Percentiles rank a stretch among this genome's conserved stretches.
These are phyloP conservation scores for Encarsia formosa DNA, from an alignment of 2,888 invertebrate genomes.

Conservation along the genomic window DNA sequence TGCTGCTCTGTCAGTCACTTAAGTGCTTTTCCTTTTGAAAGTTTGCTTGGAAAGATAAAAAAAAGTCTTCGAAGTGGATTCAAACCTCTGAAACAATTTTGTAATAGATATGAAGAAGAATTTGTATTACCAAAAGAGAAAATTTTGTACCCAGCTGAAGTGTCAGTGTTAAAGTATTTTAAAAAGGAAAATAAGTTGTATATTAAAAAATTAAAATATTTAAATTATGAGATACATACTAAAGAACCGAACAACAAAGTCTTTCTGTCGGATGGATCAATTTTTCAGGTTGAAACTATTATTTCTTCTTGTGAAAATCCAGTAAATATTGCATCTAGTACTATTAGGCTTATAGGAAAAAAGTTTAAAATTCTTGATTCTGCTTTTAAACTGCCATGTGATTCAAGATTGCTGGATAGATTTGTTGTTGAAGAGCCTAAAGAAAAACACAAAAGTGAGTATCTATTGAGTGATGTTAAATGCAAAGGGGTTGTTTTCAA, in stretches of 20 bases:
- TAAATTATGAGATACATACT: not conserved
- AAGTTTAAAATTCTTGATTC: not conserved
- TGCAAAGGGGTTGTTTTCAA: not conserved
- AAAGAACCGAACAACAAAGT: not conserved
- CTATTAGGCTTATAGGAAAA: not conserved
- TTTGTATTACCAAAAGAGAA: not conserved
- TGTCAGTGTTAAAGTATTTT: too few relatives aligned
- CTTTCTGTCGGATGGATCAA: not conserved
- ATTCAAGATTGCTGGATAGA: not conserved
- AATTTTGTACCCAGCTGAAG: not conserved
- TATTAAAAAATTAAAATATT: not conserved
- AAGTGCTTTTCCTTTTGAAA: slow-evolving; percentile 23
- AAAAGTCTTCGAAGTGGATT: slow-evolving; percentile 9
- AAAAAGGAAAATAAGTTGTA: not conserved
- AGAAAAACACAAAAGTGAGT: not conserved
- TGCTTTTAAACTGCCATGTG: not conserved
- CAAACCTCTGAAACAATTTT: slow-evolving; percentile 20
- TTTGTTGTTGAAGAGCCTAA: not conserved
- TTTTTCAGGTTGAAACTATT: not conserved
- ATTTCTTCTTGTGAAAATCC: not conserved
- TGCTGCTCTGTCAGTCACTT: slow-evolving; percentile 11
- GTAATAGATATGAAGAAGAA: slow-evolving; percentile 10
- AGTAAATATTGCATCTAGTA: not conserved
- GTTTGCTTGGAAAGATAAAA: slow-evolving; percentile 18
- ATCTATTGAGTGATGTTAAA: not conserved